These are phyloP conservation scores for Mesoclemmys tuberculata DNA, from an alignment of 2,113 vertebrate genomes.

Conservation along the genomic window DNA sequence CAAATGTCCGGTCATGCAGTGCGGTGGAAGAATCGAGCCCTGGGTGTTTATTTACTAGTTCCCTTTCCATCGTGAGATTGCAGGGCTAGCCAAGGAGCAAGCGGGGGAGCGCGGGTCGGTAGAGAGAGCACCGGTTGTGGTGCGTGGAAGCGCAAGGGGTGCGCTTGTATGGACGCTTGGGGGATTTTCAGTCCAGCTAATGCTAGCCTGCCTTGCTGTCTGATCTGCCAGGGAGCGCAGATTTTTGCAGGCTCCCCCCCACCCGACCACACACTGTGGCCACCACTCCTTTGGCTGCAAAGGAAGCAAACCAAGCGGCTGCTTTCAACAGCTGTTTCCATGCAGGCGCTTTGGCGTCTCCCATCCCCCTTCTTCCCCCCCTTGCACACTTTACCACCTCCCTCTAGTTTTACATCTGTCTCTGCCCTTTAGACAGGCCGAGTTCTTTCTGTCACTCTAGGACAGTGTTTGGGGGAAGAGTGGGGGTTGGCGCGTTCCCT, in stretches of 20 bases:
- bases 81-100: not conserved
- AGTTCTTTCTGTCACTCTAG: constrained; percentile 6
- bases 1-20: not conserved
- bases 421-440: constrained; percentile 43
- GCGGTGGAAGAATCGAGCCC: not conserved
- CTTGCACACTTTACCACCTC: constrained; percentile 4
- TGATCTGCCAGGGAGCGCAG: not conserved
- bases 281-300: not conserved
- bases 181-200: not conserved
- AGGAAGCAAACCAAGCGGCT: not conserved
- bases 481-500: not conserved
- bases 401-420: constrained; percentile 50
- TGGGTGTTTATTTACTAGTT: not conserved
- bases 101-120: not conserved
- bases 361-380: not conserved
- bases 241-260: accelerated
- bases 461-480: constrained; percentile 48
- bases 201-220: not conserved
- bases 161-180: not conserved
- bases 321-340: constrained; percentile 16
- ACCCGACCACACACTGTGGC: not conserved
- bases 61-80: not conserved
- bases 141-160: not conserved
- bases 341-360: constrained; percentile 5
- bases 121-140: not conserved